Percentiles rank a stretch among this genome's conserved stretches.
Evolutionary conservation across 1,140 invertebrate species (phyloP).

Genomic region (Lycorma delicatula): DNA sequence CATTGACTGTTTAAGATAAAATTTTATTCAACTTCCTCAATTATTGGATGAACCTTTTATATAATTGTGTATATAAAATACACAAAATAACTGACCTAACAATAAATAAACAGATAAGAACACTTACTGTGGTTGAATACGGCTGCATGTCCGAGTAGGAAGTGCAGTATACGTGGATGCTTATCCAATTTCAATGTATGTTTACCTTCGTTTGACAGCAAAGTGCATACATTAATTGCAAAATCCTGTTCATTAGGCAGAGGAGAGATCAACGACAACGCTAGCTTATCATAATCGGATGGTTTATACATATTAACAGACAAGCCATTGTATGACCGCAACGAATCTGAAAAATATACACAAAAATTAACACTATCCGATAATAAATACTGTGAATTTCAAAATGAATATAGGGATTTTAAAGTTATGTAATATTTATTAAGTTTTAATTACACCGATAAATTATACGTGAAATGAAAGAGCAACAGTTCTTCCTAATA

Average conservation of each 20-base stretch:
- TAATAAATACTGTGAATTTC: background rate
- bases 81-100: background rate
- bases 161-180: constrained; percentile 75
- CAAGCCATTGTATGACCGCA: constrained; percentile 55
- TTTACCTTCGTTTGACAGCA: constrained; percentile 87
- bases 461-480: too few species aligned
- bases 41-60: background rate
- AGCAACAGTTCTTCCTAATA: too few species aligned
- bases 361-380: background rate
- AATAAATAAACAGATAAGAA: too few species aligned
- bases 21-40: background rate
- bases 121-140: constrained; percentile 76
- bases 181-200: constrained; percentile 76
- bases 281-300: constrained; percentile 78
- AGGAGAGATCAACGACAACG: constrained; percentile 83
- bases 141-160: constrained; percentile 86
- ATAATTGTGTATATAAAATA: background rate
- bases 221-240: constrained; percentile 92
- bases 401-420: background rate
- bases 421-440: too few species aligned
- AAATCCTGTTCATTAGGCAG: constrained; percentile 98
- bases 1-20: too few species aligned
- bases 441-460: too few species aligned
- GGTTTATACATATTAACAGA: constrained; percentile 62
- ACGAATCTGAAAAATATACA: constrained; percentile 46